Evolutionary conservation across 2,888 invertebrate genomes (phyloP), one percentile per base, ranked within the genome.

Genomic region (Tachystola acroxantha): DNA sequence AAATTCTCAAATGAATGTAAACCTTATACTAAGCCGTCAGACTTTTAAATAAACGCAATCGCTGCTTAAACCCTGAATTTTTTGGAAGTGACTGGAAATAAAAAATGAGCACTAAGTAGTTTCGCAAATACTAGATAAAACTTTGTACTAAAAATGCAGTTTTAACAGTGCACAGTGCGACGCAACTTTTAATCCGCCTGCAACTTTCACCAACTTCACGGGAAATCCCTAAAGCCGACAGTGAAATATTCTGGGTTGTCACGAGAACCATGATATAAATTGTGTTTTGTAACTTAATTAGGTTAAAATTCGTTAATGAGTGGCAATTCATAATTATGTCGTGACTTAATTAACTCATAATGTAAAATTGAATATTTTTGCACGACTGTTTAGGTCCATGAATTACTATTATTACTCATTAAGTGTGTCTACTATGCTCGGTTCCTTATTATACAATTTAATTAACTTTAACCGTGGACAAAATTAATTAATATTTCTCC

Each of bases 151-250:
- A 68, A 73, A 78, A 70, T 68, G 58, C 64, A 70, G 61, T 67
- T 75, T 64, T 61, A 71, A 67, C 66, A 59, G 57, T 58, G 57
- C 57, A 66, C 68, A 58, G 56, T 56, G 55, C 35, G 42, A 53
- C 50, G 54, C 45, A 66, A 69, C 67, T 71, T 70, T 72, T 70
- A 76, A 78, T 74, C 75, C 72, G 63, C 65, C 65, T 55, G 54
- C 37, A 61, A 72, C 63, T 71, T 62, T 45, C 43, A 42, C 41
- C 52, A 55, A 67, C 62, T 67, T 61, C 53, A 42, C 50, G 54
- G 52, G 44, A 57, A 72, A 71, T 60, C 67, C 65, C 50, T 40
- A 57, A 71, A 67, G 58, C 71, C 43, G 58, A 55, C 56, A 51
- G 50, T 50, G 53, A 55, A 57, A 59, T 54, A 57, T 50, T 48